Evolutionary conservation across 1,140 invertebrate genomes (phyloP), one percentile per base, ranked within the genome.

Genomic region (Drosophila elegans): DNA sequence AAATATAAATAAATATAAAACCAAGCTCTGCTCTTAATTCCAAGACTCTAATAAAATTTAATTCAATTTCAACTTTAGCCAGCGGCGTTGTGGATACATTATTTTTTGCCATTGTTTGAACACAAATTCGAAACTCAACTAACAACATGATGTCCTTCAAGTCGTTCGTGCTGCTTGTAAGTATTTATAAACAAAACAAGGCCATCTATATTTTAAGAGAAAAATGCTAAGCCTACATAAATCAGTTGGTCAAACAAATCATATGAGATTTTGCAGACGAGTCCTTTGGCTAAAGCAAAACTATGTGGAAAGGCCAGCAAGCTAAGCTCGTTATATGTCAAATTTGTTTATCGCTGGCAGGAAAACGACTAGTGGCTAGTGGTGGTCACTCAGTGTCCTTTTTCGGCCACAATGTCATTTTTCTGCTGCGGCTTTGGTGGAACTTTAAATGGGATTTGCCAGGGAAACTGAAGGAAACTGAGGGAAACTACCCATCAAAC

Each of bases 71-170:
- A 68, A 68, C 64, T 81, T 62, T 11, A 76, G 61, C 59, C 62
- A 44, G 45, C 67, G 56, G 41, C 73, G 48, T 66, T 61, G 63
- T 59, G 76, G 60, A 74, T 84, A 63, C 57, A 46, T 48, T 44
- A 62, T n/a, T 66, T 45, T 53, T 55, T 77, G 77, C 67, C 75
- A 78, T 78, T 64, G 48, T 29, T 36, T 25, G 55, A 45, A 53
- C 48, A 32, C 32, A 36, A 73, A 62, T 44, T 49, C 53, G 56
- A 73, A 49, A 62, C 48, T 52, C 10, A 73, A 52, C 49, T 29
- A 48, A 75, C 82, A 83, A 72, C 60, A 91, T 91, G 89, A 78
- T 90, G 77, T 91, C 82, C 64, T 74, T 83, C 41, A 91, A 90
- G 80, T 75, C 80, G 38, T 74, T 88, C 75, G 55, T 76, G 62